Conservation (phyloP, 2,888 invertebrate genomes). For the Resseliella maxima region DNA sequence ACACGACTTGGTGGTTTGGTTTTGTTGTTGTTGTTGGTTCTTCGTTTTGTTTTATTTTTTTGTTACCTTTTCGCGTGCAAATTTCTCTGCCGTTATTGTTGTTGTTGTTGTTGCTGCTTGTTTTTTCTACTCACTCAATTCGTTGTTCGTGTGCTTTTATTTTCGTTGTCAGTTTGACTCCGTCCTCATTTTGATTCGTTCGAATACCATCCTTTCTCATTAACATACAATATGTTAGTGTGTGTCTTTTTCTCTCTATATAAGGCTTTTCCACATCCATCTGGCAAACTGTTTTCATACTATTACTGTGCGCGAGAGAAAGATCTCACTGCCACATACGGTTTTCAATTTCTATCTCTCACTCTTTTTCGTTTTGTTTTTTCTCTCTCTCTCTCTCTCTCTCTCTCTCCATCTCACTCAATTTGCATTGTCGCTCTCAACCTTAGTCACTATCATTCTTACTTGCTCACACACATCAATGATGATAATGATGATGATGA, state of each 20-base stretch:
- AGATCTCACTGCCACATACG: constrained; percentile 11
- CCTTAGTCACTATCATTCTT: no score
- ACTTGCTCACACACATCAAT: no score
- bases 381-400: no score
- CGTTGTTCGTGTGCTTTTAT: not conserved
- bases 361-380: no score
- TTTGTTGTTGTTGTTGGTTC: no score
- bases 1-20: not conserved
- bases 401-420: no score
- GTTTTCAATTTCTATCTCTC: not conserved
- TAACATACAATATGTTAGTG: constrained; percentile 49
- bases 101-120: not conserved
- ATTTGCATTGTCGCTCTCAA: no score
- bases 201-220: constrained; percentile 46
- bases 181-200: constrained; percentile 49
- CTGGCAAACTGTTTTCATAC: constrained; percentile 19
- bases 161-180: constrained; percentile 48
- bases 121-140: not conserved
- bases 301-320: not conserved
- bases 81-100: not conserved
- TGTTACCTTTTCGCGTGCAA: not conserved
- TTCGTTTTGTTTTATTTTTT: not conserved
- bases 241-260: constrained; percentile 11
- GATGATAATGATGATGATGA: no score
- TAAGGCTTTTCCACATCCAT: constrained; percentile 28